Evolutionary conservation across 2,797 vertebrate genomes (phyloP).

Genomic region (Dallia pectoralis): DNA sequence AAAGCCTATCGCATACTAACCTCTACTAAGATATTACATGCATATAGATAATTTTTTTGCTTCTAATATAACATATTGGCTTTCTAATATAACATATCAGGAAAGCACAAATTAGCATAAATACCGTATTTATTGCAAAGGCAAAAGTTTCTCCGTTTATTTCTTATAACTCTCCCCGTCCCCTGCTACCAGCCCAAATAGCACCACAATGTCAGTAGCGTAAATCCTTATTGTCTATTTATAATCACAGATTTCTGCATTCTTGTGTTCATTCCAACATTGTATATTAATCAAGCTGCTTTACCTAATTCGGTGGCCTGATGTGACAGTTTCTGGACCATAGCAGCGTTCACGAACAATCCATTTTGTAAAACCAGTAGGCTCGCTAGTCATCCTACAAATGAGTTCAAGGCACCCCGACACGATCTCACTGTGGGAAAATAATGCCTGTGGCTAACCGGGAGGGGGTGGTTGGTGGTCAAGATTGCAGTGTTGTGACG

Average conservation of each 20-base stretch:
- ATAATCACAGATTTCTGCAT: conserved; percentile 15
- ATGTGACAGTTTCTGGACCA: neutral
- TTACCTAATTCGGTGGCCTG: conserved; percentile 4
- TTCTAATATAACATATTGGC: too few species aligned
- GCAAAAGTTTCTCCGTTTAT: neutral
- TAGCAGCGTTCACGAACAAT: neutral
- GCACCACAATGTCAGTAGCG: neutral
- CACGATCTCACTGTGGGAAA: neutral
- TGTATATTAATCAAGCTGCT: conserved; percentile 16
- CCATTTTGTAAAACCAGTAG: neutral
- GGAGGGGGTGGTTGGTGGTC: too few species aligned
- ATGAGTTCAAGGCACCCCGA: neutral
- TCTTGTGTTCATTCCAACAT: conserved; percentile 20
- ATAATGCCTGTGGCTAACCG: conserved; percentile 16
- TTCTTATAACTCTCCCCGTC: neutral
- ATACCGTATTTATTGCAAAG: too few species aligned
- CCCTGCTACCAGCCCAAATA: neutral
- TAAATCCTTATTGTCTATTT: neutral
- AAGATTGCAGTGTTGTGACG: conserved; percentile 7
- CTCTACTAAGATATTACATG: neutral
- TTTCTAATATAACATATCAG: too few species aligned
- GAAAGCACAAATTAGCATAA: too few species aligned
- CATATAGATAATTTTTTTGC: neutral
- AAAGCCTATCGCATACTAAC: neutral
- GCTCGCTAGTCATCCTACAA: neutral